phyloP scores from a whole-genome alignment of 2,113 vertebrate genomes.

The Toxostoma redivivum region DNA sequence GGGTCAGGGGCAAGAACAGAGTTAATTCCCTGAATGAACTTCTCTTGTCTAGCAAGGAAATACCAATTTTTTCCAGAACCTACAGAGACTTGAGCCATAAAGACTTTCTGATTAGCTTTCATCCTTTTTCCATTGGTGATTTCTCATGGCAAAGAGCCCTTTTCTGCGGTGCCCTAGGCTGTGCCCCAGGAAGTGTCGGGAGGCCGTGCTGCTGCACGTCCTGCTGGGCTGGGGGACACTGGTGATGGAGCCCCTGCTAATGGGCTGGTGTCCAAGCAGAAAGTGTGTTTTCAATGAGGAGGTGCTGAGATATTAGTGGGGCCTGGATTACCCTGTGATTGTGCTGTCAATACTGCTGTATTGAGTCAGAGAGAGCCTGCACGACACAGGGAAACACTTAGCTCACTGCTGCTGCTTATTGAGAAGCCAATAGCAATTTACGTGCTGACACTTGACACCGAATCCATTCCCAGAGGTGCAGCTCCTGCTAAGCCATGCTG shows the following conservation, averaged over 20 bases:
- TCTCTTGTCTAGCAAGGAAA: slow-evolving; percentile 30
- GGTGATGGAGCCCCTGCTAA: slow-evolving; percentile 24
- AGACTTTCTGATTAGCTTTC: slow-evolving; percentile 63
- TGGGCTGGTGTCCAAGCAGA: slow-evolving; percentile 70
- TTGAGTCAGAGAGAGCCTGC: slow-evolving; percentile 85
- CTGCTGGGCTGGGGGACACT: background rate
- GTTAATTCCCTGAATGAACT: slow-evolving; percentile 15
- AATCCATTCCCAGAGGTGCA: slow-evolving; percentile 73
- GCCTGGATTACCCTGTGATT: slow-evolving; percentile 92
- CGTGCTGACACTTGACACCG: slow-evolving; percentile 85
- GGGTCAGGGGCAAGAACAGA: slow-evolving; percentile 12
- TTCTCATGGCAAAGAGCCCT: slow-evolving; percentile 48
- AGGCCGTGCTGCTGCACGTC: background rate
- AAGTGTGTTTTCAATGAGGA: slow-evolving; percentile 76
- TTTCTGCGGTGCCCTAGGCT: slow-evolving; percentile 26
- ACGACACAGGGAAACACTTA: slow-evolving; percentile 85
- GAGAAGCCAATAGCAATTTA: slow-evolving; percentile 99
- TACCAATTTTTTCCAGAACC: slow-evolving; percentile 37
- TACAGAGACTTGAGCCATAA: slow-evolving; percentile 53
- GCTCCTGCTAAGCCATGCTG: slow-evolving; percentile 31
- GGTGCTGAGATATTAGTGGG: slow-evolving; percentile 75
- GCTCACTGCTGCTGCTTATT: slow-evolving; percentile 91
- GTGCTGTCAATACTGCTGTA: slow-evolving; percentile 95
- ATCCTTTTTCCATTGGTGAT: slow-evolving; percentile 46
- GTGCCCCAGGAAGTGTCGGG: background rate